Conservation (phyloP, 30 jellyfish, hydroid and myxozoan species). For the Rhopilema esculentum region DNA sequence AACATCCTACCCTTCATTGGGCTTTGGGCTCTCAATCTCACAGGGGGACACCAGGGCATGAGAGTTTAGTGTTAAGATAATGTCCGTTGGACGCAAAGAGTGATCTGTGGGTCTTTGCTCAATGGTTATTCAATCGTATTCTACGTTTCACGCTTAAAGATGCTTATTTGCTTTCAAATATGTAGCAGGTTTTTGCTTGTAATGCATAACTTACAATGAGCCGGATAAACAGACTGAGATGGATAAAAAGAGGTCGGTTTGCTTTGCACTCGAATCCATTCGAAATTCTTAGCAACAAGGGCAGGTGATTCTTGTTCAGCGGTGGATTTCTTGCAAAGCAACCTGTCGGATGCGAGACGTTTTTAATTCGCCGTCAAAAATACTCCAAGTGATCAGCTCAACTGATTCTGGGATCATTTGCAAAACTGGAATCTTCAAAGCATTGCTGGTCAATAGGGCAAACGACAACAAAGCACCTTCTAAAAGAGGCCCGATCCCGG, state of each 20-base stretch:
- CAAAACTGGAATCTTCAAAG: not conserved
- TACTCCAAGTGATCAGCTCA: conserved; percentile 46
- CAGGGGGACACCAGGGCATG: too few species aligned
- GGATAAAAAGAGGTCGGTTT: not conserved
- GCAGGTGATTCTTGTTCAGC: conserved; percentile 57
- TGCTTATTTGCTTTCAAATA: not conserved
- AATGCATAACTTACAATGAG: not conserved
- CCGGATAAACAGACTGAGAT: not conserved
- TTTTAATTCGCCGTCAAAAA: conserved; percentile 48
- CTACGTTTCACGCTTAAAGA: not conserved
- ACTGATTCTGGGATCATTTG: conserved; percentile 27
- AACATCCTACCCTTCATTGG: too few species aligned
- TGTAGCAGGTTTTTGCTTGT: not conserved
- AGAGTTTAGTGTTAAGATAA: too few species aligned
- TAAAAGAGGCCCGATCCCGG: too few species aligned
- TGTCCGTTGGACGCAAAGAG: too few species aligned
- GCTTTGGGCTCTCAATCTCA: too few species aligned
- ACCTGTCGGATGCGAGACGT: conserved; percentile 40
- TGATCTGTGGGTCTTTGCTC: too few species aligned
- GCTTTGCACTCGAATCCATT: not conserved
- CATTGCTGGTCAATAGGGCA: too few species aligned
- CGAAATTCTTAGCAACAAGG: not conserved
- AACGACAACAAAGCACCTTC: too few species aligned
- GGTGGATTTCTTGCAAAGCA: conserved; percentile 51
- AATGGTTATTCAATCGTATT: too few species aligned